These are phyloP conservation scores for Drosophila bifasciata DNA, from an alignment of 1,140 invertebrate species.

Conservation along the genomic window DNA sequence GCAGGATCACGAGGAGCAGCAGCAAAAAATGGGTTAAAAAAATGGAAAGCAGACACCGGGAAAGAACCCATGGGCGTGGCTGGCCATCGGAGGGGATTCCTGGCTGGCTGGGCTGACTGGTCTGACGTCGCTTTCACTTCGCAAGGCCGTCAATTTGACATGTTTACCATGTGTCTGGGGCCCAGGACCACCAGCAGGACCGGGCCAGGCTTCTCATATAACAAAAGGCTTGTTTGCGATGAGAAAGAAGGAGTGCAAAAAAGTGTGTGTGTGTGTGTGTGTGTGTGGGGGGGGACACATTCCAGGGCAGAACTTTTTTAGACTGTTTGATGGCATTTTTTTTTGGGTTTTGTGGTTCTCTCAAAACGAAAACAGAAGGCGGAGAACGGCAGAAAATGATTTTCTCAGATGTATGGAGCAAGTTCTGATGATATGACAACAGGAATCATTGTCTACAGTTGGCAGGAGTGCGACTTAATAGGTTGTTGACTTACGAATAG, in stretches of 20 bases:
- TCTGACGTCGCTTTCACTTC: constrained; percentile 74
- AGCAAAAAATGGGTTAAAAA: constrained; percentile 69
- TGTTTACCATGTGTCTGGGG: constrained; percentile 81
- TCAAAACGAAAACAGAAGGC: constrained; percentile 6
- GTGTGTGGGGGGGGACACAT: constrained; percentile 34
- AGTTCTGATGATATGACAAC: constrained; percentile 64
- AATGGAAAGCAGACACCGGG: constrained; percentile 35
- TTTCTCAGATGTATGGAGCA: constrained; percentile 30
- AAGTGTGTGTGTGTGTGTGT: neutral
- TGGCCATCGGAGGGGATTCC: constrained; percentile 39
- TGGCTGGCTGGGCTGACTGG: constrained; percentile 51
- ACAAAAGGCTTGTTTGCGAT: constrained; percentile 67
- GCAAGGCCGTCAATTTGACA: constrained; percentile 80
- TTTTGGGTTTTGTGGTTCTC: constrained; percentile 36
- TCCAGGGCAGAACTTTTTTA: constrained; percentile 58
- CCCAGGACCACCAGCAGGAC: too few species aligned
- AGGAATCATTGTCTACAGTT: constrained; percentile 61
- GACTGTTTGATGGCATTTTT: constrained; percentile 49
- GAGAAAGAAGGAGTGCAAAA: constrained; percentile 4
- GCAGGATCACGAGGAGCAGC: too few species aligned
- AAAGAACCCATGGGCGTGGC: constrained; percentile 19
- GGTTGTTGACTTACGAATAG: constrained; percentile 57
- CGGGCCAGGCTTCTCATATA: constrained; percentile 48
- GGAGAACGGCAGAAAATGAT: constrained; percentile 24
- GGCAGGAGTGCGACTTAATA: constrained; percentile 61